phyloP scores from a whole-genome alignment of 2,113 vertebrate genomes.

The Sphyrna mokarran region DNA sequence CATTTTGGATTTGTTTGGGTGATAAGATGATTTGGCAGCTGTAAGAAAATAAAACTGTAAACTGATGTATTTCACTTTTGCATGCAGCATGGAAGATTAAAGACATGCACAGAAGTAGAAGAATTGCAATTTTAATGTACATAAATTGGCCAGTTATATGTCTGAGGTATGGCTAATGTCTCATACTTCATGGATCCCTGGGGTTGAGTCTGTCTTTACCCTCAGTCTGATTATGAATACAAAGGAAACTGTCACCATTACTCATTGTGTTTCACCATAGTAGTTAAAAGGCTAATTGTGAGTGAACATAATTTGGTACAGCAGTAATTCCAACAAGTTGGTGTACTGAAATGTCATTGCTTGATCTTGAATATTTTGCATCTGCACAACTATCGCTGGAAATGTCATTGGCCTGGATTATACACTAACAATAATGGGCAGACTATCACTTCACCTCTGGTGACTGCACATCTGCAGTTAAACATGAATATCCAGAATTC shows the following conservation, averaged over 20 bases:
- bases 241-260: neutral
- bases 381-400: neutral
- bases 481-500: neutral
- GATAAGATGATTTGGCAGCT: neutral
- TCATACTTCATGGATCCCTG: neutral
- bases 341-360: constrained; percentile 12
- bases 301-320: neutral
- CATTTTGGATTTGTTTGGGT: neutral
- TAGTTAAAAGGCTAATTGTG: neutral
- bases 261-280: neutral
- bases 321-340: neutral
- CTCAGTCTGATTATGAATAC: neutral
- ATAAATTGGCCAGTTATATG: neutral
- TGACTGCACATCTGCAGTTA: neutral
- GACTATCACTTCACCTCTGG: neutral
- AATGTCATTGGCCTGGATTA: neutral
- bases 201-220: neutral
- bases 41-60: neutral
- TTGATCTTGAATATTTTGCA: neutral
- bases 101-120: no score
- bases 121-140: neutral
- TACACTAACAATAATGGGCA: neutral
- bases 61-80: neutral
- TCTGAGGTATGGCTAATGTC: neutral
- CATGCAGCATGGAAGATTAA: neutral